phyloP scores from a whole-genome alignment of 2,113 vertebrate species.

The Xenus cinereus region DNA sequence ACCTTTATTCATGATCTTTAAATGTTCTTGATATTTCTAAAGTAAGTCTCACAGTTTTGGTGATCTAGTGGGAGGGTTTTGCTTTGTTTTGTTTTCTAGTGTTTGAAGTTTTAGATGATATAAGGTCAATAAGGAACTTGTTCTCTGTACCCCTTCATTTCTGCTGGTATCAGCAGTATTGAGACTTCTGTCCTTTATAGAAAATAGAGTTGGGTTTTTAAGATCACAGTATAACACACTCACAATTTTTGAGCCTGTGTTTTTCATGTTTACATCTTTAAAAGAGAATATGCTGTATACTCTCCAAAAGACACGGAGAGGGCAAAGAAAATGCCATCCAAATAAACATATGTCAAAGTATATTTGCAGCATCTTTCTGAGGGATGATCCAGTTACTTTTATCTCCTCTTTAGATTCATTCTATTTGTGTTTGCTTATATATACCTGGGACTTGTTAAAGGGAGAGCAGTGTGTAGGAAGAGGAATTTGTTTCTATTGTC shows the following conservation, averaged over 20 bases:
- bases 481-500: neutral
- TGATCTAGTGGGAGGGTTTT: slow-evolving; percentile 2
- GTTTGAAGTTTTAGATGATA: slow-evolving; percentile 53
- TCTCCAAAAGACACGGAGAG: neutral
- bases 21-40: slow-evolving; percentile 46
- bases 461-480: neutral
- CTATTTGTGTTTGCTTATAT: neutral
- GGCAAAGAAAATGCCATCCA: slow-evolving; percentile 5
- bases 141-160: slow-evolving; percentile 23
- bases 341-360: slow-evolving; percentile 28
- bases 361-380: slow-evolving; percentile 36
- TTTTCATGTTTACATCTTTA: neutral
- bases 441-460: neutral
- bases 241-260: neutral
- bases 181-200: neutral
- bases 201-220: neutral
- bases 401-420: neutral
- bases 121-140: slow-evolving; percentile 34
- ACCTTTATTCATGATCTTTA: slow-evolving; percentile 62
- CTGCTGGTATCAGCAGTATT: slow-evolving; percentile 27
- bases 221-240: neutral
- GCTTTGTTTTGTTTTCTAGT: neutral
- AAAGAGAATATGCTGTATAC: neutral
- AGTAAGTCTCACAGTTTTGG: neutral
- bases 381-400: neutral